Evolutionary conservation across 2,113 vertebrate genomes (phyloP).

Genomic region (Okapia johnstoni): DNA sequence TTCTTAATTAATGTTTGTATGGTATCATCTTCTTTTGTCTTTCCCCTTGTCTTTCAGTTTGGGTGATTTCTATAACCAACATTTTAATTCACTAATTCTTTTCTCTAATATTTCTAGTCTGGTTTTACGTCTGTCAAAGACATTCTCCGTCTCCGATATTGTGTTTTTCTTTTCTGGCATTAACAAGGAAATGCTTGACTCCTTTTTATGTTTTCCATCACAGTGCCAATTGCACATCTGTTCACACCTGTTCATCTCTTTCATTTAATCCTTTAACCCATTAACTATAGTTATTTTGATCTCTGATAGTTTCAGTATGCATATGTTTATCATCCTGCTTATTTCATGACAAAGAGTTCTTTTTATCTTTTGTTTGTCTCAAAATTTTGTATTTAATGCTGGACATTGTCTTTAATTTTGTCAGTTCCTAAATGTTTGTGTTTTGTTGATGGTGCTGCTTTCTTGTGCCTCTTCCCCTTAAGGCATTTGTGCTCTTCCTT

Average conservation of each 20-base stretch:
- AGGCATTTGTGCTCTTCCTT: not conserved
- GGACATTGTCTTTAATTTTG: not conserved
- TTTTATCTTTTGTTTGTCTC: not conserved
- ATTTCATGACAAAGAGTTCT: not conserved
- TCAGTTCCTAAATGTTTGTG: not conserved
- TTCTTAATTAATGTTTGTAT: not conserved
- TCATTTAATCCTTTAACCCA: not conserved
- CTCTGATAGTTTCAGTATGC: not conserved
- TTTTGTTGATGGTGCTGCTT: not conserved
- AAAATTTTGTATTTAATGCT: not conserved
- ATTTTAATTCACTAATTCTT: not conserved
- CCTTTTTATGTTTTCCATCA: not conserved
- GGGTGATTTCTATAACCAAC: not conserved
- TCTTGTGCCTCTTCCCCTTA: not conserved
- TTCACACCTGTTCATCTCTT: not conserved
- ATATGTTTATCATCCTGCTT: not conserved
- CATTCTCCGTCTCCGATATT: not conserved
- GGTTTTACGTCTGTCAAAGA: not conserved
- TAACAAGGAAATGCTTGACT: not conserved
- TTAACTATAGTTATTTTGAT: not conserved
- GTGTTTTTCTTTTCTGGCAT: not conserved
- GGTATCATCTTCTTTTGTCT: not conserved
- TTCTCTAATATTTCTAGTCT: not conserved
- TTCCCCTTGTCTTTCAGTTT: not conserved
- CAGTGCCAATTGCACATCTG: not conserved